Evolutionary conservation across 2,888 invertebrate genomes (phyloP).

Genomic region (Anagyrus pseudococci): DNA sequence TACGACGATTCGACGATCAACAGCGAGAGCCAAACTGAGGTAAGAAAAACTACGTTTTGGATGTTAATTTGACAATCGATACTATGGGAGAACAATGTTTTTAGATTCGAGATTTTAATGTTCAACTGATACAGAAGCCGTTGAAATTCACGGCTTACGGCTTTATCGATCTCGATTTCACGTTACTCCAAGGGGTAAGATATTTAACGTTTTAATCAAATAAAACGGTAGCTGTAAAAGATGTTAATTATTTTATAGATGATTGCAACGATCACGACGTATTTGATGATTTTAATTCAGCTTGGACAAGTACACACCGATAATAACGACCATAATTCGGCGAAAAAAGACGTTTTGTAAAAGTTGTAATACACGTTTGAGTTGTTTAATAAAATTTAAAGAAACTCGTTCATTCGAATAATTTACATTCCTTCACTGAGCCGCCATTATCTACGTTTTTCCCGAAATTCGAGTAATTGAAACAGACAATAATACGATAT

Average conservation of each 20-base stretch:
- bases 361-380: no score
- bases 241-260: conserved; percentile 39
- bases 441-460: no score
- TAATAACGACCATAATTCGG: no score
- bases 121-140: conserved; percentile 50
- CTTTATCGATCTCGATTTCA: conserved; percentile 46
- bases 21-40: conserved; percentile 46
- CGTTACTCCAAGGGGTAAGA: conserved; percentile 46
- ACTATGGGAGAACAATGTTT: conserved; percentile 2
- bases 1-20: conserved; percentile 46
- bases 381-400: no score
- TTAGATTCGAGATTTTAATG: conserved; percentile 49
- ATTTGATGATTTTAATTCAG: conserved; percentile 52
- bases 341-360: no score
- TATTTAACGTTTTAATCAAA: background rate
- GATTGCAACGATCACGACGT: conserved; percentile 48
- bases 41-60: conserved; percentile 14
- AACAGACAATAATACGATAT: no score
- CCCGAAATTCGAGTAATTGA: no score
- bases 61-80: background rate
- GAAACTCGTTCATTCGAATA: no score
- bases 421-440: no score
- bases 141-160: conserved; percentile 48
- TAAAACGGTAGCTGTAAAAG: no score
- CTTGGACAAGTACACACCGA: conserved; percentile 12